Conservation (phyloP, 2,797 vertebrate species). For the Gila robusta region DNA sequence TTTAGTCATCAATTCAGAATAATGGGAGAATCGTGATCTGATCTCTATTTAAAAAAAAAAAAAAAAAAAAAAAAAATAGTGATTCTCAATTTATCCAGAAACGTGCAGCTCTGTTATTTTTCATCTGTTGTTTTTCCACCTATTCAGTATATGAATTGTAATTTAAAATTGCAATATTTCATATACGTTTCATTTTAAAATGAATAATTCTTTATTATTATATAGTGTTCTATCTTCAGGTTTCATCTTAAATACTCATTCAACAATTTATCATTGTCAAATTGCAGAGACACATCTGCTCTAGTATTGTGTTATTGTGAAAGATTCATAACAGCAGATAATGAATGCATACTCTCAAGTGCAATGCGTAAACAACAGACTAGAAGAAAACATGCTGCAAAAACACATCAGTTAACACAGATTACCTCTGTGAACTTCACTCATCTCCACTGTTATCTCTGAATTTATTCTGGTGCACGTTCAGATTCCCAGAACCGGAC, state of each 20-base stretch:
- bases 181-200: neutral
- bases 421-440: conserved; percentile 24
- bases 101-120: neutral
- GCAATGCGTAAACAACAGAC: neutral
- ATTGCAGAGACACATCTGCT: conserved; percentile 15
- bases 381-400: conserved; percentile 10
- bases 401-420: conserved; percentile 23
- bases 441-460: neutral
- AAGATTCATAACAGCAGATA: conserved; percentile 25
- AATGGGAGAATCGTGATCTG: too few relatives aligned
- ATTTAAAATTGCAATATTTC: too few relatives aligned
- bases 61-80: too few relatives aligned
- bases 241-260: neutral
- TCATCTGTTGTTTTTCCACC: too few relatives aligned
- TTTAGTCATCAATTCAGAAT: too few relatives aligned
- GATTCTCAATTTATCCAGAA: neutral
- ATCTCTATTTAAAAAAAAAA: too few relatives aligned
- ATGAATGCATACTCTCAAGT: conserved; percentile 8
- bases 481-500: neutral
- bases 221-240: neutral
- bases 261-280: conserved; percentile 5
- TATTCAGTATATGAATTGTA: too few relatives aligned
- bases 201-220: neutral
- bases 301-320: conserved; percentile 1
- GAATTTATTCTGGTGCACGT: neutral